Conservation (phyloP, 2,888 invertebrate species). For the Ligdia adustata region DNA sequence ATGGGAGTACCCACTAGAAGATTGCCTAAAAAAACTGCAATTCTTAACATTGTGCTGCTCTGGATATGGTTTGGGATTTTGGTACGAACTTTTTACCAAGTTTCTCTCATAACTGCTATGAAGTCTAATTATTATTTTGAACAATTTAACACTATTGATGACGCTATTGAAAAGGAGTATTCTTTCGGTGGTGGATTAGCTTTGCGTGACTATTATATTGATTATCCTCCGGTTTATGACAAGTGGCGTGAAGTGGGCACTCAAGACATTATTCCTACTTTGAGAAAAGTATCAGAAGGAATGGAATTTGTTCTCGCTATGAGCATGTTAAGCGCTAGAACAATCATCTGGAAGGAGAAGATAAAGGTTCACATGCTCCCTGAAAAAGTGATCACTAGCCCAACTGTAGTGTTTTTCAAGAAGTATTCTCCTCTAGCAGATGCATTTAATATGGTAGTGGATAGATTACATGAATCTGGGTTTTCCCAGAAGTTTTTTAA, state of each 20-base stretch:
- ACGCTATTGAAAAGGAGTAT: slow-evolving; percentile 55
- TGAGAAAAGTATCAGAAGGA: slow-evolving; percentile 53
- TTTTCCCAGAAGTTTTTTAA: slow-evolving; percentile 47
- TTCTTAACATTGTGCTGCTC: slow-evolving; percentile 50
- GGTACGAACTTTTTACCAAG: slow-evolving; percentile 69
- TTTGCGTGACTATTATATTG: slow-evolving; percentile 62
- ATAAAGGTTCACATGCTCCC: slow-evolving; percentile 53
- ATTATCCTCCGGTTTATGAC: slow-evolving; percentile 53
- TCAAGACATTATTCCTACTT: slow-evolving; percentile 44
- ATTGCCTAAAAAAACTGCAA: slow-evolving; percentile 52
- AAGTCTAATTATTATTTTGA: slow-evolving; percentile 56
- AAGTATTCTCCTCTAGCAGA: slow-evolving; percentile 60
- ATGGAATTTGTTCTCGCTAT: slow-evolving; percentile 61
- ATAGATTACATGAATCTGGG: slow-evolving; percentile 56
- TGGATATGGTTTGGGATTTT: slow-evolving; percentile 70
- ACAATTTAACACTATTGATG: slow-evolving; percentile 57
- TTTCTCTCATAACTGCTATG: slow-evolving; percentile 61
- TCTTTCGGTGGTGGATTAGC: slow-evolving; percentile 61
- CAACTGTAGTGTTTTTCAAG: slow-evolving; percentile 64
- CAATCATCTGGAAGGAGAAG: slow-evolving; percentile 44
- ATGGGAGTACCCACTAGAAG: slow-evolving; percentile 57
- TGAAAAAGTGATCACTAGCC: slow-evolving; percentile 51
- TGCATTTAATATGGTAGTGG: slow-evolving; percentile 52
- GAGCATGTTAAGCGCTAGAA: slow-evolving; percentile 51
- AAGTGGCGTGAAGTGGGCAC: slow-evolving; percentile 54